phyloP scores from a whole-genome alignment of 1,140 invertebrate genomes.

The Laupala kohalensis region DNA sequence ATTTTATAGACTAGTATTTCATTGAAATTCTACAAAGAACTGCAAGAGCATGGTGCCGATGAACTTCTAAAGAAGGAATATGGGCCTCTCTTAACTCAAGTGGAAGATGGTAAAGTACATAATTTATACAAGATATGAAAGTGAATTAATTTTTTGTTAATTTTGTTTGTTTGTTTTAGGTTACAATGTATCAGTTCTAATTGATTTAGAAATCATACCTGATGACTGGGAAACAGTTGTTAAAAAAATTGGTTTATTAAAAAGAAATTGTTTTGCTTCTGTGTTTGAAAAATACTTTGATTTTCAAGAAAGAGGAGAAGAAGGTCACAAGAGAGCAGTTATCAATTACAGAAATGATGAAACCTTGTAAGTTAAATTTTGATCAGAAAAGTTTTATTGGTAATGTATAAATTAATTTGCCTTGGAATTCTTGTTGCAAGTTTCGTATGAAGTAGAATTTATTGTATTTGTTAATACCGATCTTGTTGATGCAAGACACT shows the following conservation, averaged over 20 bases:
- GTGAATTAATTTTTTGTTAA: neutral
- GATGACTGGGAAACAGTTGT: constrained; percentile 76
- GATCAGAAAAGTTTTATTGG: too few species aligned
- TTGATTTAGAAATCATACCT: constrained; percentile 88
- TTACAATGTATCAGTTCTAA: constrained; percentile 87
- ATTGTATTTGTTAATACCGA: too few species aligned
- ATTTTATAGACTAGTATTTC: constrained; percentile 85
- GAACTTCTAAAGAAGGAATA: constrained; percentile 89
- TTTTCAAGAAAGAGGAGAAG: constrained; percentile 84
- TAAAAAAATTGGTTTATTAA: constrained; percentile 86
- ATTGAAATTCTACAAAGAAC: constrained; percentile 96
- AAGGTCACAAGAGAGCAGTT: constrained; percentile 85
- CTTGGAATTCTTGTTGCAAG: too few species aligned
- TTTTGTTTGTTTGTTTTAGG: constrained; percentile 35
- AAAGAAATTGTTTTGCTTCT: constrained; percentile 97
- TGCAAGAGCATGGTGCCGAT: constrained; percentile 96
- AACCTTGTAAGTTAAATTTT: constrained; percentile 91
- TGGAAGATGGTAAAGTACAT: constrained; percentile 61
- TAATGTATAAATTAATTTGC: too few species aligned
- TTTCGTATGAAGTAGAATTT: too few species aligned
- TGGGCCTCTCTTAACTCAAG: constrained; percentile 59
- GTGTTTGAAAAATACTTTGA: constrained; percentile 99
- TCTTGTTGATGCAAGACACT: too few species aligned
- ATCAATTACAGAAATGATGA: constrained; percentile 99
- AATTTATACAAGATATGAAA: constrained; percentile 3